Evolutionary conservation across 2,113 vertebrate genomes (phyloP).

Genomic region (Pundamilia nyererei): DNA sequence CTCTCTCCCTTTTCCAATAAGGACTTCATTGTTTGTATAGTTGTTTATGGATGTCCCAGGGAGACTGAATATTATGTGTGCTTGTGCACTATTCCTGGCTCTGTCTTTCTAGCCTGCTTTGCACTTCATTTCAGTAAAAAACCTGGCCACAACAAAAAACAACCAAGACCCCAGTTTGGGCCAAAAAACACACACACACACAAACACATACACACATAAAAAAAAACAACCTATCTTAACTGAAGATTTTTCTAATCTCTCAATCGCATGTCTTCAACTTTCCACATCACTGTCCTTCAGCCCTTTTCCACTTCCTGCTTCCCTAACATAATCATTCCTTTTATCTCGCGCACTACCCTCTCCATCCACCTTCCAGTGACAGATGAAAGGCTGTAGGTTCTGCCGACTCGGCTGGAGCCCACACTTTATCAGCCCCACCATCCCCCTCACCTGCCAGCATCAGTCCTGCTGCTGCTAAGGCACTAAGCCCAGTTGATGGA

Average conservation of each 20-base stretch:
- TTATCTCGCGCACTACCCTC: conserved; percentile 42
- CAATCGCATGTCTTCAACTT: neutral
- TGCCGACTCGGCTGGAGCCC: conserved; percentile 80
- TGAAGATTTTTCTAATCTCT: neutral
- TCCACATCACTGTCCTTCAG: neutral
- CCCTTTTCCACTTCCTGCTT: neutral
- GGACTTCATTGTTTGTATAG: conserved; percentile 64
- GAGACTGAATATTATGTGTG: conserved; percentile 47
- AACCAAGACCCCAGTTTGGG: neutral
- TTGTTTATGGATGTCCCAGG: conserved; percentile 58
- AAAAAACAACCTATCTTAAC: neutral
- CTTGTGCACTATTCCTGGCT: neutral
- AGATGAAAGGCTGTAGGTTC: conserved; percentile 80
- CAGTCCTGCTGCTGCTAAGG: conserved; percentile 79
- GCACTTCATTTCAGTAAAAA: neutral
- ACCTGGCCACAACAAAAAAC: neutral
- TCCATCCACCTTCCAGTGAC: conserved; percentile 78
- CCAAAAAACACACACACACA: neutral
- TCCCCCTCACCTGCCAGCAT: conserved; percentile 78
- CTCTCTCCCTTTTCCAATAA: conserved; percentile 55
- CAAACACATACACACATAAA: accelerated
- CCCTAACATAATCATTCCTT: conserved; percentile 6
- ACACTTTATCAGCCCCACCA: conserved; percentile 80
- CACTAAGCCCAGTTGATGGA: conserved; percentile 78
- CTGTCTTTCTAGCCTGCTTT: neutral